Conservation (phyloP, 2,797 vertebrate species). For the Lutjanus argentimaculatus region DNA sequence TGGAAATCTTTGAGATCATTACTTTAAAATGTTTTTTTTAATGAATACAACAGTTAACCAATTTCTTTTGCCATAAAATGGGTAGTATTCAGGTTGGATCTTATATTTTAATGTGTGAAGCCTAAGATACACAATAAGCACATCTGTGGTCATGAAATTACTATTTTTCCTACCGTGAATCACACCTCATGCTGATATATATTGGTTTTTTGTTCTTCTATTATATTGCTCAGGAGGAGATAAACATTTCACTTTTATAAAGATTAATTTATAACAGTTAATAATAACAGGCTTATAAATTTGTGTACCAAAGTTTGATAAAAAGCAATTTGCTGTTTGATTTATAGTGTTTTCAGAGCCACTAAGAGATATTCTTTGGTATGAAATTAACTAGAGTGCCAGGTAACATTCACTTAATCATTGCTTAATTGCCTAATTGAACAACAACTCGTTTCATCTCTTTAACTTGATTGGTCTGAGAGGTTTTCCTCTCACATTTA, state of each 20-base stretch:
- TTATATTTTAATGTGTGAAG: neutral
- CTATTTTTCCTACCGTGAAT: neutral
- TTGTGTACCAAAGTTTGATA: neutral
- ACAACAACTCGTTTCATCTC: slow-evolving; percentile 23
- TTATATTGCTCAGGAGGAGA: neutral
- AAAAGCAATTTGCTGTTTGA: slow-evolving; percentile 26
- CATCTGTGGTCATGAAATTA: neutral
- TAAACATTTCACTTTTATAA: neutral
- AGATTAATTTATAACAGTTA: neutral
- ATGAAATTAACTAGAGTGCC: neutral
- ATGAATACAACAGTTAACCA: neutral
- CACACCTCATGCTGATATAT: neutral
- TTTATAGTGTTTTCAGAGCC: slow-evolving; percentile 28
- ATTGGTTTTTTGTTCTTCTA: neutral
- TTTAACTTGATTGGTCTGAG: slow-evolving; percentile 30
- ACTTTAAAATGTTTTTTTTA: no score
- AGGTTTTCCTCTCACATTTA: slow-evolving; percentile 31
- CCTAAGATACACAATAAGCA: neutral
- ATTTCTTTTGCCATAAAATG: neutral
- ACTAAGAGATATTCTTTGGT: neutral
- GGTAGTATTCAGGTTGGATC: neutral
- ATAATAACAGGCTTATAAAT: slow-evolving; percentile 12
- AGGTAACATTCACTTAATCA: slow-evolving; percentile 18
- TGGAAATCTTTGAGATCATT: no score
- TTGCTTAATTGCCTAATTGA: slow-evolving; percentile 38